Base-by-base conservation (phyloP, 2,888 invertebrate genomes). In the Vesta saturnalis region DNA sequence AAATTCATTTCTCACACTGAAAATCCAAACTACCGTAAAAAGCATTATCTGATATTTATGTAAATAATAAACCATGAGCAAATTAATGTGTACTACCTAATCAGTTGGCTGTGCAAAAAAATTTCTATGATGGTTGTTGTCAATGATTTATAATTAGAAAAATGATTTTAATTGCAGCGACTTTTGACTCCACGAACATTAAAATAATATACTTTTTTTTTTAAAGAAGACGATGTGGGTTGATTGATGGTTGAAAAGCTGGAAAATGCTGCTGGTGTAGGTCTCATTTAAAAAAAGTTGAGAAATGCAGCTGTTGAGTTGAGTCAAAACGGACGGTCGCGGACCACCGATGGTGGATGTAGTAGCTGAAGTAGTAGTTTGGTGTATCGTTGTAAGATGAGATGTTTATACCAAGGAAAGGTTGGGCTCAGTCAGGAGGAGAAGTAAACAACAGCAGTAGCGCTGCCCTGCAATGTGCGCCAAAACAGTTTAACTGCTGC, bases 391-490 rank as follows among this genome's bases (percentile, higher is more conserved):
- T 80, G 80, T 80, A 75, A 78, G 81, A 80, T 78, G 80, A 81
- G 80, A 80, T 80, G 82, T 82, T 81, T 81, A 77, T 39, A 78
- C 77, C 75, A 75, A 77, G 77, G 73, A 73, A 77, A 79, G 77
- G 76, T 78, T 79, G 80, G 81, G 78, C 30, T 30, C 30, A 30
- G 30, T 30, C 30, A 30, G 30, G 81, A 78, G 81, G 82, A 80
- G 80, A 77, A 77, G 79, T 78, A 78, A 79, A 81, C 80, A 79
- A 78, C 79, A 79, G 78, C 76, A 79, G 79, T 77, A 79, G 78
- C 79, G 80, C 78, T 77, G 80, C 78, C 83, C 83, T 83, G 83
- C 76, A 82, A 82, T 74, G 75, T 80, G 81, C 80, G 82, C 81
- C 82, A 82, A 82, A 81, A 72, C 76, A 74, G 67, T 67, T 73